These are phyloP conservation scores for Drosophila cyrtoloma DNA, from an alignment of 2,888 invertebrate genomes.

Conservation along the genomic window DNA sequence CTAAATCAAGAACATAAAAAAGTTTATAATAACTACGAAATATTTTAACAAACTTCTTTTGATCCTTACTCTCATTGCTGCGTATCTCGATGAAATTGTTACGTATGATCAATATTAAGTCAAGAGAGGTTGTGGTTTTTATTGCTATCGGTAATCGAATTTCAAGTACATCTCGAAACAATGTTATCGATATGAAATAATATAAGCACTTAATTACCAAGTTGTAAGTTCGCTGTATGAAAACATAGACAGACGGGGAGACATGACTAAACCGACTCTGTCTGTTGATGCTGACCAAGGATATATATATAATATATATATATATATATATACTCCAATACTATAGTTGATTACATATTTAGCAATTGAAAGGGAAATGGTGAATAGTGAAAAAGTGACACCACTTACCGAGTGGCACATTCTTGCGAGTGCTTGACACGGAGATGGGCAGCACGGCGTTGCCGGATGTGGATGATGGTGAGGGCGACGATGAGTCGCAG, in stretches of 20 bases:
- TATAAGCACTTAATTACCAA: background rate
- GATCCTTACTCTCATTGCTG: too few relatives aligned
- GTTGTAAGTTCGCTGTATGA: background rate
- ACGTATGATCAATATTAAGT: background rate
- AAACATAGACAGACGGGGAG: background rate
- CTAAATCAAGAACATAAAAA: fast-evolving
- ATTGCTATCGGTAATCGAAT: background rate
- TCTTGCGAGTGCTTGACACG: constrained; percentile 86
- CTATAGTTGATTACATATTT: background rate
- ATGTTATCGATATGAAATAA: background rate
- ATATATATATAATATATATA: background rate
- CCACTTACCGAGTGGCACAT: constrained; percentile 83
- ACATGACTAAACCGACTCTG: background rate
- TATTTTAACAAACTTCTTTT: background rate
- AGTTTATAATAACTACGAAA: background rate
- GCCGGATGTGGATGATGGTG: constrained; percentile 86
- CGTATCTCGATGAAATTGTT: background rate
- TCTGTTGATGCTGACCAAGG: background rate
- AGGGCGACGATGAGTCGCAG: constrained; percentile 88
- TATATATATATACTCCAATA: background rate
- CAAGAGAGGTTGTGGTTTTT: background rate
- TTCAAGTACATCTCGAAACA: background rate
- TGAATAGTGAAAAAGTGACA: background rate
- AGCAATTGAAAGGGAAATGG: background rate
- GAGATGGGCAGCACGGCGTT: constrained; percentile 79